phyloP scores from a whole-genome alignment of 2,797 vertebrate genomes.

The Pelodytes ibericus region DNA sequence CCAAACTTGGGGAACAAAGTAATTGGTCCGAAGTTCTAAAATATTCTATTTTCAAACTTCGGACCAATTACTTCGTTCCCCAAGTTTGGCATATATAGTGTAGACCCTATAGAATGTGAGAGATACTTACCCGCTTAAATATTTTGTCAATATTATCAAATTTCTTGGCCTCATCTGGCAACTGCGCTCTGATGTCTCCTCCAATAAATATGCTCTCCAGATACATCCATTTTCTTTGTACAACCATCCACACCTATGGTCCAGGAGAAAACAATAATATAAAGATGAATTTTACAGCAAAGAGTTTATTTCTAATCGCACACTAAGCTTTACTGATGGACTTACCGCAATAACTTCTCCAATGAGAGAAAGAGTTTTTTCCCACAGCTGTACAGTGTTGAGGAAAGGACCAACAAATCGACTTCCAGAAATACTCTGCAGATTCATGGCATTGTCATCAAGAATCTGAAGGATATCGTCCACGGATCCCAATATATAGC shows the following conservation, averaged over 20 bases:
- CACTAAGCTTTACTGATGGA: neutral
- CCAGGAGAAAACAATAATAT: neutral
- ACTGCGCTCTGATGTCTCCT: slow-evolving; percentile 89
- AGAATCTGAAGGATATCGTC: slow-evolving; percentile 87
- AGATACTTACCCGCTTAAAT: slow-evolving; percentile 84
- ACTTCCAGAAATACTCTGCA: slow-evolving; percentile 92
- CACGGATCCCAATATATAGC: slow-evolving; percentile 83
- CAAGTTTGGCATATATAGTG: too few relatives aligned
- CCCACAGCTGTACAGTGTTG: slow-evolving; percentile 84
- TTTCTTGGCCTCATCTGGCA: slow-evolving; percentile 91
- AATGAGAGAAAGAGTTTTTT: slow-evolving; percentile 89
- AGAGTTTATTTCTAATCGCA: neutral
- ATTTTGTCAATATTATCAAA: slow-evolving; percentile 86
- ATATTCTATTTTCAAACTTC: too few relatives aligned
- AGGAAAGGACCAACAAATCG: slow-evolving; percentile 93
- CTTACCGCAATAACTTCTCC: slow-evolving; percentile 92
- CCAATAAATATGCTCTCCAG: slow-evolving; percentile 94
- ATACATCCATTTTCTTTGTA: slow-evolving; percentile 98
- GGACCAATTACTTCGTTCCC: too few relatives aligned
- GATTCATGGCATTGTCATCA: slow-evolving; percentile 88
- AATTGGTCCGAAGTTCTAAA: too few relatives aligned
- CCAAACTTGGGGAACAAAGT: too few relatives aligned
- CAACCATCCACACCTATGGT: slow-evolving; percentile 86
- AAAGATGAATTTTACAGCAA: too few relatives aligned
- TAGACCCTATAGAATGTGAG: too few relatives aligned